These are phyloP conservation scores for Molorchus minor DNA, from an alignment of 2,888 invertebrate species.

Conservation along the genomic window DNA sequence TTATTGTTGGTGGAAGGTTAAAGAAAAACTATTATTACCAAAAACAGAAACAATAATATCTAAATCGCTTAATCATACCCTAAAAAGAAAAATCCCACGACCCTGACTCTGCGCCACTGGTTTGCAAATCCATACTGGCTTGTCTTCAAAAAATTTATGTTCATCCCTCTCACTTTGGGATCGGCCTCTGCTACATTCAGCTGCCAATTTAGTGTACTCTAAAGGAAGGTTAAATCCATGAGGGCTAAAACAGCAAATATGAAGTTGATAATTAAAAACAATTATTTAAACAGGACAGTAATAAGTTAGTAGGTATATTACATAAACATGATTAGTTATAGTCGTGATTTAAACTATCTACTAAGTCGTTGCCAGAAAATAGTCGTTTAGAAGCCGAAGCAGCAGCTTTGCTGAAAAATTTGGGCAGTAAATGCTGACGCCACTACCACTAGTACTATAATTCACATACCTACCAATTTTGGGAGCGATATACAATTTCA, in stretches of 20 bases:
- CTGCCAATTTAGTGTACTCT: slow-evolving; percentile 85
- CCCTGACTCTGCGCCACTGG: slow-evolving; percentile 88
- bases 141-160: slow-evolving; percentile 59
- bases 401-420: too few relatives aligned
- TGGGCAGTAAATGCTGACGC: too few relatives aligned
- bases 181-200: slow-evolving; percentile 73
- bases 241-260: slow-evolving; percentile 74
- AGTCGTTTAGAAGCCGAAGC: too few relatives aligned
- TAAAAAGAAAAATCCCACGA: slow-evolving; percentile 82
- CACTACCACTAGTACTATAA: too few relatives aligned
- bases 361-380: too few relatives aligned
- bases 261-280: too few relatives aligned
- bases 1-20: slow-evolving; percentile 7
- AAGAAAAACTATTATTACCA: neutral
- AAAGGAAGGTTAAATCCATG: slow-evolving; percentile 82
- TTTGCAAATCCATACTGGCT: slow-evolving; percentile 85
- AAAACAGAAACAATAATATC: neutral
- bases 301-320: too few relatives aligned
- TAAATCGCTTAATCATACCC: slow-evolving; percentile 64
- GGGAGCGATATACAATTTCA: too few relatives aligned
- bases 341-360: too few relatives aligned
- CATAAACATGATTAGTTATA: too few relatives aligned
- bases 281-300: too few relatives aligned
- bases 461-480: too few relatives aligned
- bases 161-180: slow-evolving; percentile 60